A percentile compares a stretch with the other conserved stretches of the same genome.
These are phyloP conservation scores for Dissostichus mawsoni DNA, from an alignment of 2,113 vertebrate species.

Conservation along the genomic window DNA sequence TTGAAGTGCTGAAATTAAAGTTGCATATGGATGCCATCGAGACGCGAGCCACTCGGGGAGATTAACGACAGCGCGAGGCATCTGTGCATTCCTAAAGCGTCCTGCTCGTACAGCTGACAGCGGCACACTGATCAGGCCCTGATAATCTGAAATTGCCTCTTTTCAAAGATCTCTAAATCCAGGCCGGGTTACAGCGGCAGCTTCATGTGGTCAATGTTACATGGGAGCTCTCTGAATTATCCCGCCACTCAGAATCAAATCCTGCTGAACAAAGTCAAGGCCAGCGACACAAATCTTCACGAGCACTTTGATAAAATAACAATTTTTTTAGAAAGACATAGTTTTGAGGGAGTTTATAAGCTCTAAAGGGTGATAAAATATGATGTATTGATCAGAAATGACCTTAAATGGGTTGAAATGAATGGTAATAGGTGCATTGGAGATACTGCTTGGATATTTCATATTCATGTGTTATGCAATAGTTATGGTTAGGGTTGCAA, in stretches of 20 bases:
- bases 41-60: slow-evolving; percentile 68
- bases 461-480: neutral
- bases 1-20: slow-evolving; percentile 74
- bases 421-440: no score
- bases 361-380: neutral
- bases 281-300: slow-evolving; percentile 11
- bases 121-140: slow-evolving; percentile 55
- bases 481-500: no score
- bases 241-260: slow-evolving; percentile 51
- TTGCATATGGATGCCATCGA: slow-evolving; percentile 72
- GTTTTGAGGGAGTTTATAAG: neutral
- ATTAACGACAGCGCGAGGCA: slow-evolving; percentile 69
- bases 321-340: neutral
- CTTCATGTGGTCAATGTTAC: slow-evolving; percentile 31
- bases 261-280: neutral
- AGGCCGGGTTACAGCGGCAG: slow-evolving; percentile 9
- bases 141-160: slow-evolving; percentile 78
- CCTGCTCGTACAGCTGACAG: slow-evolving; percentile 53
- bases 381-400: slow-evolving; percentile 12
- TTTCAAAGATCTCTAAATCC: slow-evolving; percentile 71
- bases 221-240: slow-evolving; percentile 39
- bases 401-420: neutral
- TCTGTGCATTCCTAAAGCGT: slow-evolving; percentile 62
- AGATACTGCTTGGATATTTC: neutral
- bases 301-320: neutral